Evolutionary conservation across 2,888 invertebrate genomes (phyloP).

Genomic region (Eilema depressum): DNA sequence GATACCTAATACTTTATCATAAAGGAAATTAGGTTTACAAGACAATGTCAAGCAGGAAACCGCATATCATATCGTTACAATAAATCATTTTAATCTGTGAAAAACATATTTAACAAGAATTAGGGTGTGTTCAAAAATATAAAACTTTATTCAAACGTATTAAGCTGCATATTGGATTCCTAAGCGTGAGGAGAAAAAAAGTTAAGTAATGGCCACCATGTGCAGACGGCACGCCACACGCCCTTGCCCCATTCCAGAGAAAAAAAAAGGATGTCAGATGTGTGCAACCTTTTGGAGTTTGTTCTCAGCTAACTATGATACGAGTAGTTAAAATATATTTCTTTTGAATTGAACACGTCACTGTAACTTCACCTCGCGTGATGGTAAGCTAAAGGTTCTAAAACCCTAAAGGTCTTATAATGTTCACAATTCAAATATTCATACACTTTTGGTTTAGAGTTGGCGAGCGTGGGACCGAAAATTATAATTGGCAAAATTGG

Average conservation of each 20-base stretch:
- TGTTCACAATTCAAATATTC: too few relatives aligned
- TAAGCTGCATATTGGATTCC: constrained; percentile 22
- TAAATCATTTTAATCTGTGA: constrained; percentile 27
- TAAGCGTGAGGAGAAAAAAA: constrained; percentile 27
- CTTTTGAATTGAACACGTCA: not conserved
- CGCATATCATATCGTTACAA: constrained; percentile 3
- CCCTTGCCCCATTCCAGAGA: constrained; percentile 25
- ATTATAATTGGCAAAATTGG: too few relatives aligned
- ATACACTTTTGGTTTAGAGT: too few relatives aligned
- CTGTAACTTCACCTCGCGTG: not conserved
- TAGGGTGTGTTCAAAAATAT: not conserved
- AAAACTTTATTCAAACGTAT: constrained; percentile 20
- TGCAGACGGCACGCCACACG: constrained; percentile 47
- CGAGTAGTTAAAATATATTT: too few relatives aligned
- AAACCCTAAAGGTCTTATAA: too few relatives aligned
- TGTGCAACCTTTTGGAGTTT: constrained; percentile 27
- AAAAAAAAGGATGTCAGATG: constrained; percentile 42
- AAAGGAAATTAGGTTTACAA: constrained; percentile 3
- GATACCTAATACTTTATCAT: constrained; percentile 3
- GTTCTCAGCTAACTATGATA: too few relatives aligned
- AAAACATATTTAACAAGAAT: constrained; percentile 8
- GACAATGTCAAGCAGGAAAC: constrained; percentile 7
- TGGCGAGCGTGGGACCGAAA: too few relatives aligned
- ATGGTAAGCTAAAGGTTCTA: too few relatives aligned
- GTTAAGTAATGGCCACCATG: constrained; percentile 42